Percentiles rank a stretch among this genome's conserved stretches.
phyloP scores from a whole-genome alignment of 2,888 invertebrate species.

The Linnaemya tessellans region DNA sequence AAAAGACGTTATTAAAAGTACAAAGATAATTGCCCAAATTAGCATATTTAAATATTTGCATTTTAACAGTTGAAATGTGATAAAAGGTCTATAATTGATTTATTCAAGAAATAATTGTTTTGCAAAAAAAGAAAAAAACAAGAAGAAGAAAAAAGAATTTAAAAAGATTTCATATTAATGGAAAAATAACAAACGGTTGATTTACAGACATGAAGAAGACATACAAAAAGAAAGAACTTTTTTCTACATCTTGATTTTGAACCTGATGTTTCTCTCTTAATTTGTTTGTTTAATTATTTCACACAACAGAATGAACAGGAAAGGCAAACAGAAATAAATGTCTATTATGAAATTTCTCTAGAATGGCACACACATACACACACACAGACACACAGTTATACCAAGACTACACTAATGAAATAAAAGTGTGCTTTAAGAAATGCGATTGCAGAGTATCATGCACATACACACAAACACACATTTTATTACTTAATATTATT shows the following conservation, averaged over 20 bases:
- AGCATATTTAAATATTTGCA: slow-evolving; percentile 25
- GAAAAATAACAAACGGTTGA: not conserved
- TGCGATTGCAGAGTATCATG: not conserved
- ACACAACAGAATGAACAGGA: not conserved
- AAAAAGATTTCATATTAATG: not conserved
- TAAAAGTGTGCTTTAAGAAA: not conserved
- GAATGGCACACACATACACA: no score
- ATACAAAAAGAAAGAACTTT: not conserved
- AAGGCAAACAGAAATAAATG: slow-evolving; percentile 3
- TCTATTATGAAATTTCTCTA: not conserved
- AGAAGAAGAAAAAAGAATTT: not conserved
- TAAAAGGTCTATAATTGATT: slow-evolving; percentile 34
- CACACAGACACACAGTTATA: no score
- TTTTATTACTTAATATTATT: not conserved
- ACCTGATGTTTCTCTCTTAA: slow-evolving; percentile 6
- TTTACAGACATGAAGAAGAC: slow-evolving; percentile 11
- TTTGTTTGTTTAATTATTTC: slow-evolving; percentile 29
- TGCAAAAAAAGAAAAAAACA: no score
- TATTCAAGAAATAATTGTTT: slow-evolving; percentile 6
- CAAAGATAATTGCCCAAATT: slow-evolving; percentile 31
- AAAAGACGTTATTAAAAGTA: not conserved
- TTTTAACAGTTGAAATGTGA: slow-evolving; percentile 33
- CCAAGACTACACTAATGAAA: not conserved
- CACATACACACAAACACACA: not conserved
- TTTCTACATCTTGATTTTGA: slow-evolving; percentile 39